Evolutionary conservation across 2,797 vertebrate genomes (phyloP), one percentile per base, ranked within the genome.

Genomic region (Acanthurus lineatus): DNA sequence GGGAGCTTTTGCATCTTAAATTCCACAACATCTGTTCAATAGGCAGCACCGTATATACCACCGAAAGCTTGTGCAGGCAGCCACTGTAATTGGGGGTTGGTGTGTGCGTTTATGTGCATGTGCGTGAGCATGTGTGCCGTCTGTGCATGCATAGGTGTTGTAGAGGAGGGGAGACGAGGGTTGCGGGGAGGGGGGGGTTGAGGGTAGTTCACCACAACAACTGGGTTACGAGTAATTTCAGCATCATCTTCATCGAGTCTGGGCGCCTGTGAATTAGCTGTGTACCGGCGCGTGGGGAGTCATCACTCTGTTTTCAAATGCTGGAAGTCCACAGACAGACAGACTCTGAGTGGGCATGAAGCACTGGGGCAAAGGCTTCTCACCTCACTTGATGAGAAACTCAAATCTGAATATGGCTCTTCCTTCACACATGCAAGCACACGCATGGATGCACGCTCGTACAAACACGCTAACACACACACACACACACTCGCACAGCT

Each of bases 21-120:
- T 97, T 97, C 96, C 96, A 93, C 93, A 96, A 96, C 96, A 97
- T 97, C 96, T 97, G 96, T 96, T 96, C 96, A 87, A 91, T 94
- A 93, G 89, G 91, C 90, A 90, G 83, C 90, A 84, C 72, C 87
- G 87, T 90, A 92, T 92, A 91, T 81, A 88, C 88, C 71, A 75
- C 66, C 44, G 77, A 88, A 32, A 84, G 90, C 92, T 90, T 92
- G 93, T 86, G 85, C 88, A 88, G 85, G 91, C 90, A 89, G 86
- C 70, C 83, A 79, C 89, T 90, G 86, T 90, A 93, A 94, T 88
- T 88, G 92, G 90, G 84, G 83, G 80, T 84, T 84, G 81, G 88
- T 85, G 79, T 79, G 77, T 54, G 78, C 22, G 32, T 83, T 60
- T 42, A 51, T 74, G 82, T 82, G 84, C 76, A 83, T 86, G 88